phyloP scores from a whole-genome alignment of 2,113 vertebrate species.

The Mormyrus iriodes region DNA sequence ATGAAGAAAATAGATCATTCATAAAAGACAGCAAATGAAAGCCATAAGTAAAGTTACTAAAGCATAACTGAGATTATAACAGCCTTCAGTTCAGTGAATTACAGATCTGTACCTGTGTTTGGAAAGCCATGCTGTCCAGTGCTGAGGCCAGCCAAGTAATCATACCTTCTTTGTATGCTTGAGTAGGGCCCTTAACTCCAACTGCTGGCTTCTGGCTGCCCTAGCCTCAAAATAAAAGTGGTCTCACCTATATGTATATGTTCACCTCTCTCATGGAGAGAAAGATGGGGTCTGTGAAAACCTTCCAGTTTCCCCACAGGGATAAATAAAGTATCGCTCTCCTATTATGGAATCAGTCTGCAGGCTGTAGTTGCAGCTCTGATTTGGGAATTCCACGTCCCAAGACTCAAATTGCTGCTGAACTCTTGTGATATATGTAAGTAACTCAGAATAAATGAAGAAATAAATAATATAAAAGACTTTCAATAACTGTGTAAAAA shows the following conservation, averaged over 20 bases:
- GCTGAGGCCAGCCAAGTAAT: neutral
- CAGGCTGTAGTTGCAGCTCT: neutral
- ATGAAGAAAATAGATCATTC: neutral
- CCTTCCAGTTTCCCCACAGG: neutral
- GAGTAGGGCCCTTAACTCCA: neutral
- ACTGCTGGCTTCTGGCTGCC: neutral
- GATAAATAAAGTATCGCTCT: neutral
- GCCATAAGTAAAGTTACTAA: neutral
- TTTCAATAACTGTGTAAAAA: neutral
- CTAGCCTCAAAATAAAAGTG: neutral
- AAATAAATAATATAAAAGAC: neutral
- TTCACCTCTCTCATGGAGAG: neutral
- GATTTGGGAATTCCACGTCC: neutral
- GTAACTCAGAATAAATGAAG: neutral
- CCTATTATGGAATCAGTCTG: neutral
- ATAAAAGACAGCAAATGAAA: neutral
- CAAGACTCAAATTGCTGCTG: neutral
- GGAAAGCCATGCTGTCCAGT: neutral
- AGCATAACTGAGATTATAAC: neutral
- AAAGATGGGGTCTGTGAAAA: neutral
- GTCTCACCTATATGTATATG: neutral
- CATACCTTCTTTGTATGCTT: neutral
- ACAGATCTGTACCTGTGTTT: neutral
- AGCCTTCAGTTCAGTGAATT: neutral
- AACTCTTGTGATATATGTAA: neutral